Base-by-base conservation (phyloP, 2,797 vertebrate species). In the Silurus aristotelis region DNA sequence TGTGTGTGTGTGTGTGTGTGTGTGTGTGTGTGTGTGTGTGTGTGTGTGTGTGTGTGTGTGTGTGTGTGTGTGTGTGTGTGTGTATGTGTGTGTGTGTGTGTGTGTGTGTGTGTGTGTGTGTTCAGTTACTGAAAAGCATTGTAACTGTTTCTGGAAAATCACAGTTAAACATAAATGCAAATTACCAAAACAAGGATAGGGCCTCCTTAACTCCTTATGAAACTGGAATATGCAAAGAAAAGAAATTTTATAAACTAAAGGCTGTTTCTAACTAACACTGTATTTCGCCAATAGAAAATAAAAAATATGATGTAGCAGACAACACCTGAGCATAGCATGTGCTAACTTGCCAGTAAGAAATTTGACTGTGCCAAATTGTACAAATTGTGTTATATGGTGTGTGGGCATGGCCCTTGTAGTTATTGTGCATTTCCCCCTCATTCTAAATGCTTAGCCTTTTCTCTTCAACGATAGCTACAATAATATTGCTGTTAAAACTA, bases 151-250 rank as follows among this genome's bases (percentile, higher is more conserved):
- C 38, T 80, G 86, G 77, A 84, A 48, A 84, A 68, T 81, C 19
- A 58, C 46, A n/a, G 58, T 88, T 82, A 89, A 81, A 80, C 19
- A 31, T 76, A 84, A 85, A 87, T 80, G 83, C 85, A 92, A 90
- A 91, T 93, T 38, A 38, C 31, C 31, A 38, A 38, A 38, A 82
- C 80, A 67, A 66, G 78, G 78, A 61, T 48, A 75, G 68, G 58
- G 71, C 75, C 27, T 83, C 75, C 76, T 56, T 80, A 31, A 22
- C 60, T 38, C 31, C 31, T 38, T 38, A 38, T 38, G 0, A 38
- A 38, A 38, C 31, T 38, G 31, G 31, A 38, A 38, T 38, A 38
- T 38, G 31, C 31, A 38, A 38, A 38, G 31, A 38, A 38, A 38
- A 38, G 2, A 38, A 38, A 38, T 38, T 38, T 0, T 38, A 38